Evolutionary conservation across 2,113 vertebrate genomes (phyloP).

Genomic region (Boulengeromyrus knoepffleri): DNA sequence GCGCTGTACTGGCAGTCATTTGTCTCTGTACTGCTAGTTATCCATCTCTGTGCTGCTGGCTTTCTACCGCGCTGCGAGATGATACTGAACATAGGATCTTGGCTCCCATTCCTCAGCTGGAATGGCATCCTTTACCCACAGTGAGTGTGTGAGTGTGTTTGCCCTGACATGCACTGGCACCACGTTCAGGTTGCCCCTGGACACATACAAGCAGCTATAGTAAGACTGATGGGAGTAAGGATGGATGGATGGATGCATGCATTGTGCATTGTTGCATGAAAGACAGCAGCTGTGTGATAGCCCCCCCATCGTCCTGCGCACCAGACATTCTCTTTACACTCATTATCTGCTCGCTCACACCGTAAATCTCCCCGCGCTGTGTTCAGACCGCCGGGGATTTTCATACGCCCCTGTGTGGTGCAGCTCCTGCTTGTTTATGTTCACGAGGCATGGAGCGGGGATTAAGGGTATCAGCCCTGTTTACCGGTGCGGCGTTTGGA

Average conservation of each 20-base stretch:
- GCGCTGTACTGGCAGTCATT: neutral
- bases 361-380: neutral
- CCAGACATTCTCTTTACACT: neutral
- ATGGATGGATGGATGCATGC: neutral
- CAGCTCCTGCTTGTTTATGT: neutral
- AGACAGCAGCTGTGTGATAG: neutral
- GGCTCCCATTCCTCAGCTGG: neutral
- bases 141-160: neutral
- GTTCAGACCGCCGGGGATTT: conserved; percentile 1
- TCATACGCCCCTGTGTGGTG: neutral
- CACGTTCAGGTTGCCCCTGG: neutral
- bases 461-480: neutral
- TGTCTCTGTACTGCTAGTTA: neutral
- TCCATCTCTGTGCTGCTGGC: neutral
- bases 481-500: neutral
- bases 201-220: neutral
- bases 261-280: neutral
- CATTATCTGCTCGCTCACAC: neutral
- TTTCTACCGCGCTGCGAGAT: neutral
- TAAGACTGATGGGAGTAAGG: neutral
- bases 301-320: neutral
- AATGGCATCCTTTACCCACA: neutral
- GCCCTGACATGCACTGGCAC: neutral
- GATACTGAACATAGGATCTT: neutral
- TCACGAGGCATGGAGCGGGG: neutral